These are phyloP conservation scores for Cryptotis parvus DNA, from an alignment of 2,113 vertebrate species.

Conservation along the genomic window DNA sequence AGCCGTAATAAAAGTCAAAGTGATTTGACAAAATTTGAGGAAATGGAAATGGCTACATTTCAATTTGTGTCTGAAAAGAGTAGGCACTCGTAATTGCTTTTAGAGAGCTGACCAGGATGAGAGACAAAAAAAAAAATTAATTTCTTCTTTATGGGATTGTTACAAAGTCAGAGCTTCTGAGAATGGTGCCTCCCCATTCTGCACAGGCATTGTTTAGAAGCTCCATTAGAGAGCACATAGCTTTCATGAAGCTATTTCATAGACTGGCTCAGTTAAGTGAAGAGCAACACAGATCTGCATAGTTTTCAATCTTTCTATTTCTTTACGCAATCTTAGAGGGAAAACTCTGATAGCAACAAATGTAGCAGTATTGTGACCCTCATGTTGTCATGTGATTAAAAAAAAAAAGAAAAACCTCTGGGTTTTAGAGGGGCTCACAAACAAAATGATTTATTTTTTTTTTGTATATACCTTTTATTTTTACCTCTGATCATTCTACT, in stretches of 20 bases:
- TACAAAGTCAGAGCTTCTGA: constrained; percentile 48
- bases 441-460: constrained; percentile 64
- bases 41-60: constrained; percentile 74
- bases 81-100: constrained; percentile 34
- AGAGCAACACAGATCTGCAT: constrained; percentile 31
- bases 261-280: constrained; percentile 3
- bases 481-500: constrained; percentile 73
- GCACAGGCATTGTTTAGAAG: not conserved
- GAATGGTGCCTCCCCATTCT: not conserved
- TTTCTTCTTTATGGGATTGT: constrained; percentile 47
- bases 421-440: constrained; percentile 42
- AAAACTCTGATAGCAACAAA: constrained; percentile 65
- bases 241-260: constrained; percentile 43
- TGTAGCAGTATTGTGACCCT: constrained; percentile 37
- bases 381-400: constrained; percentile 57
- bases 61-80: constrained; percentile 66
- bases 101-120: constrained; percentile 17
- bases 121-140: constrained; percentile 32
- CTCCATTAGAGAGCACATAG: not conserved
- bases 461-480: constrained; percentile 63
- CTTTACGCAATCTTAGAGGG: not conserved
- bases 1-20: constrained; percentile 69
- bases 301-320: constrained; percentile 33
- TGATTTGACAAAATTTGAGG: constrained; percentile 65
- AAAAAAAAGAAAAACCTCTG: constrained; percentile 36